Evolutionary conservation across 53 echinoderm and acorn worm genomes (phyloP), one percentile per base, ranked within the genome.

Genomic region (Apostichopus leukothele): DNA sequence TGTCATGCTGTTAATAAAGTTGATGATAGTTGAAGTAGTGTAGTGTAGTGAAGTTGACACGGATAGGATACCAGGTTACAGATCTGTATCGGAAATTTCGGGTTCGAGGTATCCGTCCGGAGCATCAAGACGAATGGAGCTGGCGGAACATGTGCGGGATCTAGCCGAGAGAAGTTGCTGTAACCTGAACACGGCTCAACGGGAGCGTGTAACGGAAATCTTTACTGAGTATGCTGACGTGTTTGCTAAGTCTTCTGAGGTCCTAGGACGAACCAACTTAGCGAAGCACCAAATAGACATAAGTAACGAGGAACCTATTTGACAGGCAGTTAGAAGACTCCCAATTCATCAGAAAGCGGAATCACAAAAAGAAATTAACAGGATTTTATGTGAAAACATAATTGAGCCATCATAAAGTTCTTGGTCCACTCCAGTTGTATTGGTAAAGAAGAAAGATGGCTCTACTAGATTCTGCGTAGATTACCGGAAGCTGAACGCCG

Each of bases 201-300:
- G 50, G 6, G 14, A 52, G 53, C 12, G 90, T 57, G 71, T 88
- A 1, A 54, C 71, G 22, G 21, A 60, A 13, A 67, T 88, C 0
- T 26, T 90, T 8, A 12, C 68, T 5, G 22, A 88, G 53, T 57
- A 84, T 53, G 50, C 75, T 53, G 50, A 83, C 53, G 84, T 88
- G 21, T 93, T 93, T 78, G 88, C 90, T 0, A 68, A 12, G 67
- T 23, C 60, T 9, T 52, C 63, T 19, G 84, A 88, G 20, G 90
- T 88, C 27, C 53, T 93, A 12, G 90, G 93, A 4, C 52, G 66
- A 50, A 90, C 93, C 7, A 71, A 76, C 10, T 16, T 90, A 19
- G 66, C 74, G 50, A 55, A 93, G 59, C 93, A 93, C 50, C 73
- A 79, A 6, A 92, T 90, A 68, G 90, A 92, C 9, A 90, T 80